These are phyloP conservation scores for Acromyrmex echinatior DNA, from an alignment of 1,140 invertebrate genomes.

Conservation along the genomic window DNA sequence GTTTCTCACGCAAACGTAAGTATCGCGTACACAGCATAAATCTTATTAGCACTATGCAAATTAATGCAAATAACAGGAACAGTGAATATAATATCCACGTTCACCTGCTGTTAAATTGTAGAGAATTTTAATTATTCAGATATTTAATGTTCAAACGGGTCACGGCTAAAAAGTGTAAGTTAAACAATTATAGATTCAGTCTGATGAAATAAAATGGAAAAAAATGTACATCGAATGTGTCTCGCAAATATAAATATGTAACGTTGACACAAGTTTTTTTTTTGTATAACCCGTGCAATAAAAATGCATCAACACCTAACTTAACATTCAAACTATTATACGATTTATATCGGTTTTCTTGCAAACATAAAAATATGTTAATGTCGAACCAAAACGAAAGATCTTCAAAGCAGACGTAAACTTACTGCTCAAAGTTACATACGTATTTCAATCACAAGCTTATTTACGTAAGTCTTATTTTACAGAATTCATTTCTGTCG, in stretches of 20 bases:
- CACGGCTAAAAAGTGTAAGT: constrained; percentile 19
- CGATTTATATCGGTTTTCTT: constrained; percentile 30
- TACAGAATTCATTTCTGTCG: constrained; percentile 37
- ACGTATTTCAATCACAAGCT: constrained; percentile 37
- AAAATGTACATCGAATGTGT: neutral
- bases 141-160: neutral
- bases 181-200: constrained; percentile 8
- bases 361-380: constrained; percentile 16
- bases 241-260: neutral
- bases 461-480: constrained; percentile 49
- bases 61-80: constrained; percentile 35
- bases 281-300: constrained; percentile 23
- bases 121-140: constrained; percentile 1
- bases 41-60: constrained; percentile 49
- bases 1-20: constrained; percentile 49
- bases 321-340: constrained; percentile 17
- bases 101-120: constrained; percentile 20
- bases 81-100: neutral
- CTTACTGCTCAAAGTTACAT: neutral
- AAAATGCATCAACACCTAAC: constrained; percentile 31
- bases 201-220: neutral
- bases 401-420: constrained; percentile 11
- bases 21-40: constrained; percentile 15
- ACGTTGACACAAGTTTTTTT: neutral
- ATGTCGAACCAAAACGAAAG: neutral